These are phyloP conservation scores for Eira barbara DNA, from an alignment of 2,113 vertebrate genomes.

Conservation along the genomic window DNA sequence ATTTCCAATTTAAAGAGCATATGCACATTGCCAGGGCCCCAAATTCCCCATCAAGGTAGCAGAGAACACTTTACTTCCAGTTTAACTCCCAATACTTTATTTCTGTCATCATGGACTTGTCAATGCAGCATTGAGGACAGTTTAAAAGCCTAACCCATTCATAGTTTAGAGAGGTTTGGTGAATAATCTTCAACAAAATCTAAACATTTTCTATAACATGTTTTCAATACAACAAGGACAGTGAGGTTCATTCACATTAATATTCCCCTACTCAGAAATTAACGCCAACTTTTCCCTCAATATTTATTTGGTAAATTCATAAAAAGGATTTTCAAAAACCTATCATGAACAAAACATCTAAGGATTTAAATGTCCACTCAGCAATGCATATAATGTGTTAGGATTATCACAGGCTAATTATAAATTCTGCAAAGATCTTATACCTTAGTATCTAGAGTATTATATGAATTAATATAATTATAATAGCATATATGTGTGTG, in stretches of 20 bases:
- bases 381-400: background rate
- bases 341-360: background rate
- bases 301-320: background rate
- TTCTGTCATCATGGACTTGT: background rate
- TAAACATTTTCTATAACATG: background rate
- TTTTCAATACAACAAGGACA: background rate
- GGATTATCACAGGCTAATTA: background rate
- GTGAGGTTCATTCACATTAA: background rate
- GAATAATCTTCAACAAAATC: background rate
- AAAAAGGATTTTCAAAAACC: background rate
- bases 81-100: background rate
- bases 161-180: background rate
- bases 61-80: background rate
- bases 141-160: conserved; percentile 14
- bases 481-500: background rate
- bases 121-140: background rate
- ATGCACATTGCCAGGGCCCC: background rate
- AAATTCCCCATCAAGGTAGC: background rate
- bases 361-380: background rate
- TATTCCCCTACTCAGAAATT: background rate
- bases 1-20: background rate
- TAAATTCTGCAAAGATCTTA: background rate
- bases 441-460: background rate
- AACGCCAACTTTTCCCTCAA: background rate
- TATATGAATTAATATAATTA: background rate